Base-by-base conservation (phyloP, 1,140 invertebrate genomes). In the Eriocheir sinensis region DNA sequence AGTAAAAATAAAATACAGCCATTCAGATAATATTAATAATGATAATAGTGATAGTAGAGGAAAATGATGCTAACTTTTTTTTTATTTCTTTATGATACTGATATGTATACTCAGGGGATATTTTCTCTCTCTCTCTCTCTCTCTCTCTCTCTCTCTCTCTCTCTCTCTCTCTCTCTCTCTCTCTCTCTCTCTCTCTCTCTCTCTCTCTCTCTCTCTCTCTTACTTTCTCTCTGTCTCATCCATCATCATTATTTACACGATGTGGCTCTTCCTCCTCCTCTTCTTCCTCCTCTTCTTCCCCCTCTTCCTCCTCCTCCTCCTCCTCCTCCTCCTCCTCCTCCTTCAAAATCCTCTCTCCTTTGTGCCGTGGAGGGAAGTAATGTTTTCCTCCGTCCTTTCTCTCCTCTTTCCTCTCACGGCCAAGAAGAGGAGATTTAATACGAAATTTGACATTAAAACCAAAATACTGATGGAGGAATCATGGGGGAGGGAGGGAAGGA, bases 121-220 rank as follows among this genome's bases (percentile, higher is more conserved):
- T n/a, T 72, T n/a, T 72, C 60, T 72, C 60, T 60, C 53, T 72
- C 60, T 72, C 60, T 72, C 60, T 72, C 60, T 72, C 60, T 72
- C 60, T 72, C 60, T 72, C 60, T 72, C 60, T 72, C 60, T 72
- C 60, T 72, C 60, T 72, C 60, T 72, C 60, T 72, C 60, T 72
- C 60, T 72, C 27, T 72, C 60, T 72, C 60, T 72, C 60, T 72
- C 60, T 72, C 60, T 72, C 60, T 72, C n/a, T 48, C 44, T 48
- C 15, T 48, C 44, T 48, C 44, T 48, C 44, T 48, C 44, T 48
- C 44, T 15, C 60, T 72, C 60, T n/a, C 27, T n/a, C 60, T 72
- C 60, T n/a, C 27, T n/a, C 60, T 72, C 60, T n/a, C 27, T n/a
- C 60, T 72, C 60, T n/a, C 1, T n/a, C 60, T 72, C 60, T n/a